These are phyloP conservation scores for Cyprinus carpio DNA, from an alignment of 2,113 vertebrate species.

Conservation along the genomic window DNA sequence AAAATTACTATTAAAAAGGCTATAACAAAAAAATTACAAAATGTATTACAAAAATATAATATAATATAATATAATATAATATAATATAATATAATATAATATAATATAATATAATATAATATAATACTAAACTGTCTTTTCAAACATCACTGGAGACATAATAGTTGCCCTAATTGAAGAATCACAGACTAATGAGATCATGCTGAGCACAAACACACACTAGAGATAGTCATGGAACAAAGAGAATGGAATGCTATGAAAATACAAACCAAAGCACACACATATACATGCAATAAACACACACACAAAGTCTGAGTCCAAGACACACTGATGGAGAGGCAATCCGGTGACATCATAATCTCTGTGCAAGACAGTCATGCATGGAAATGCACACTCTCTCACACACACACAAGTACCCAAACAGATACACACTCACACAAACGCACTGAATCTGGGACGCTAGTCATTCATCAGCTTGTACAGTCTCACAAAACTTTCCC, in stretches of 20 bases:
- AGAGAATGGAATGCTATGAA: neutral
- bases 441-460: constrained; percentile 5
- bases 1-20: too few relatives aligned
- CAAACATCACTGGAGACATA: neutral
- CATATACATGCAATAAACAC: neutral
- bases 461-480: constrained; percentile 25
- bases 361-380: constrained; percentile 12
- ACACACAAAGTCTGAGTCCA: too few relatives aligned
- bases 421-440: neutral
- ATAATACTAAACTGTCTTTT: too few relatives aligned
- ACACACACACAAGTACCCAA: neutral
- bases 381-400: neutral
- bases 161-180: neutral
- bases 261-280: neutral
- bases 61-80: too few relatives aligned
- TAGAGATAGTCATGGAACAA: too few relatives aligned
- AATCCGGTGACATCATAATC: neutral
- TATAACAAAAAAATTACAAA: too few relatives aligned
- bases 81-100: too few relatives aligned
- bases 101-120: too few relatives aligned
- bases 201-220: neutral
- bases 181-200: neutral
- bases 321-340: too few relatives aligned
- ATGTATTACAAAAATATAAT: too few relatives aligned
- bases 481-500: constrained; percentile 14